These are phyloP conservation scores for Pseudomyrmex gracilis DNA, from an alignment of 1,140 invertebrate genomes.

Conservation along the genomic window DNA sequence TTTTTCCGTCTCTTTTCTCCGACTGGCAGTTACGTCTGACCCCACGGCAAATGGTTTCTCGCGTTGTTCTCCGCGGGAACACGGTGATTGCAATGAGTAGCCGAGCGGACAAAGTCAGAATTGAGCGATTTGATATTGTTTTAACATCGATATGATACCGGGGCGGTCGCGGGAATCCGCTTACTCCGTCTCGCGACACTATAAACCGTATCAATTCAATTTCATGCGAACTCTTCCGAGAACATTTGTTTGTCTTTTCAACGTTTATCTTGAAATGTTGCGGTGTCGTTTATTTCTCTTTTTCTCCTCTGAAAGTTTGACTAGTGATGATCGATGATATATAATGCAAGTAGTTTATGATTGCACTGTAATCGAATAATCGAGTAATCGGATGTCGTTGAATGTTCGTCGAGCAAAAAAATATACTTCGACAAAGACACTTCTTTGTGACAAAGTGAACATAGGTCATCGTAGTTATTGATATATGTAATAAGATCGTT, in stretches of 20 bases:
- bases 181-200: conserved; percentile 24
- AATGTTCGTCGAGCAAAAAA: too few species aligned
- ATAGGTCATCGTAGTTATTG: too few species aligned
- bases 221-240: conserved; percentile 59
- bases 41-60: conserved; percentile 9
- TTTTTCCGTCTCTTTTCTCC: conserved; percentile 5
- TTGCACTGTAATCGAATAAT: conserved; percentile 15
- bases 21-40: conserved; percentile 24
- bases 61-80: conserved; percentile 8
- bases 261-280: conserved; percentile 42
- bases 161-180: conserved; percentile 31
- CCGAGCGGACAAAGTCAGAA: conserved; percentile 59
- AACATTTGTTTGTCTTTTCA: conserved; percentile 25
- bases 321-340: conserved; percentile 8
- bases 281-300: not conserved
- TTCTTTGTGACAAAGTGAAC: too few species aligned
- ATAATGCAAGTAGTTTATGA: conserved; percentile 10
- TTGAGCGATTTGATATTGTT: conserved; percentile 68
- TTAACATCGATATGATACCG: conserved; percentile 54
- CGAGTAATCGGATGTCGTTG: not conserved
- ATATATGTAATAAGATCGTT: too few species aligned
- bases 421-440: too few species aligned
- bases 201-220: conserved; percentile 61
- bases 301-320: not conserved
- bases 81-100: conserved; percentile 57